A percentile compares a stretch with the other conserved stretches of the same genome.
phyloP scores from a whole-genome alignment of 2,888 invertebrate species.

The Petrophora chlorosata region DNA sequence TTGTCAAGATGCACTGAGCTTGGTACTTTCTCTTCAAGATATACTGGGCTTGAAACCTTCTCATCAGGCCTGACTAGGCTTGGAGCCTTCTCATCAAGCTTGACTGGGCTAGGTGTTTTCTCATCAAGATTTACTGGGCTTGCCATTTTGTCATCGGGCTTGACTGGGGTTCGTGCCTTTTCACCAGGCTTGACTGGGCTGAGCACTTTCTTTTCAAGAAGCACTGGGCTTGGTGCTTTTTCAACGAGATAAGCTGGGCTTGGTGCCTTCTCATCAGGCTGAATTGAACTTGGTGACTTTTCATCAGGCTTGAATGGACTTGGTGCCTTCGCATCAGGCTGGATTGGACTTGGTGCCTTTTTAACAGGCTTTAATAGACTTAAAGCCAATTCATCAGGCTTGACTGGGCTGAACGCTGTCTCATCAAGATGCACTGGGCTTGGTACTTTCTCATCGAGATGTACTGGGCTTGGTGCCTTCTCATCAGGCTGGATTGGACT shows the following conservation, averaged over 20 bases:
- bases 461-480: neutral
- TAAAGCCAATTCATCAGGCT: neutral
- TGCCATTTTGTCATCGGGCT: no score
- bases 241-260: no score
- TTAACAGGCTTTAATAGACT: conserved; percentile 11
- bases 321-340: conserved; percentile 8
- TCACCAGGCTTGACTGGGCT: conserved; percentile 2
- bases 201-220: conserved; percentile 1
- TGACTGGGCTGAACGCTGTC: conserved; percentile 4
- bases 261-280: no score
- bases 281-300: conserved; percentile 3
- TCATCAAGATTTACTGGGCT: no score
- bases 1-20: conserved; percentile 18
- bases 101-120: no score
- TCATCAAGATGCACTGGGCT: conserved; percentile 1
- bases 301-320: conserved; percentile 13
- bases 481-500: no score
- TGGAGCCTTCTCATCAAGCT: no score
- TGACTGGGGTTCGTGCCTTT: no score
- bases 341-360: conserved; percentile 5
- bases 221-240: conserved; percentile 6
- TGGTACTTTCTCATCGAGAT: conserved; percentile 3
- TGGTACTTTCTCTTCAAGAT: no score
- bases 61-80: no score
- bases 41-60: no score